A percentile compares a stretch with the other conserved stretches of the same genome.
phyloP scores from a whole-genome alignment of 2,113 vertebrate genomes.

The Saguinus imperator region DNA sequence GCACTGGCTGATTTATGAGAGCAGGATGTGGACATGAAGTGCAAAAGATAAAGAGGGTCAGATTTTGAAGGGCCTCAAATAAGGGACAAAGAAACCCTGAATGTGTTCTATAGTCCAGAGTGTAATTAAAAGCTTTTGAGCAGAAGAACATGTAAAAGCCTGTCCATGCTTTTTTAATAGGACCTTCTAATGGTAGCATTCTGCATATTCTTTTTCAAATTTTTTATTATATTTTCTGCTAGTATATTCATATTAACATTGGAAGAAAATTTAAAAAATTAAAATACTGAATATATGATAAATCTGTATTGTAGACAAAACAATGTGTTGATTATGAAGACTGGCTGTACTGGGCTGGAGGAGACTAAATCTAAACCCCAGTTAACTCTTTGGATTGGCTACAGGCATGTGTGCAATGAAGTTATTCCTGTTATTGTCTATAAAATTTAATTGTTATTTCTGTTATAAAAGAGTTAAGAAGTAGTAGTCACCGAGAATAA shows the following conservation, averaged over 20 bases:
- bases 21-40: background rate
- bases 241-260: background rate
- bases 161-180: background rate
- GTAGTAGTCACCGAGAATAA: background rate
- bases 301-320: background rate
- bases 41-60: background rate
- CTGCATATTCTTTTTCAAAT: background rate
- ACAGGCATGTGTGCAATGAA: background rate
- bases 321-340: background rate
- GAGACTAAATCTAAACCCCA: background rate
- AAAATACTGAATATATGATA: background rate
- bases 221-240: background rate
- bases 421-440: background rate
- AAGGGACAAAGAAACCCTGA: background rate
- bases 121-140: background rate
- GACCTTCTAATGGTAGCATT: background rate
- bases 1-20: background rate
- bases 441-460: background rate
- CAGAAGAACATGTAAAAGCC: background rate
- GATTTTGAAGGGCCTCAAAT: background rate
- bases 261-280: background rate
- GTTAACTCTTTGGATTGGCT: background rate
- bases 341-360: background rate
- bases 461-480: slow-evolving; percentile 19
- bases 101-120: background rate